Evolutionary conservation across 1,140 invertebrate genomes (phyloP).

Genomic region (Drosophila truncata): DNA sequence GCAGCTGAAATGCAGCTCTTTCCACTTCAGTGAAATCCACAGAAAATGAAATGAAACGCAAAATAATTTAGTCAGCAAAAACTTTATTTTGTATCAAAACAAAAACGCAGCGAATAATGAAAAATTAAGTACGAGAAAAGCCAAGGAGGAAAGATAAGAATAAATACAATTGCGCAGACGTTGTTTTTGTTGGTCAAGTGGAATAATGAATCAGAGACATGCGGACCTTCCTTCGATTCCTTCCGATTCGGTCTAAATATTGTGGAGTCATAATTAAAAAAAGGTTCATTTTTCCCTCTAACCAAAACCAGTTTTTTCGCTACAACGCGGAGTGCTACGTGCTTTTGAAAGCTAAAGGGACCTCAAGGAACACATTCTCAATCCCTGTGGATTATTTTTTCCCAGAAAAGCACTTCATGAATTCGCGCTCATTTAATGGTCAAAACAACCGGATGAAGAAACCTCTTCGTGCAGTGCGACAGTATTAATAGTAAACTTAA

Average conservation of each 20-base stretch:
- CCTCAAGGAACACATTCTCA: not conserved
- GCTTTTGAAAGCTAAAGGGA: not conserved
- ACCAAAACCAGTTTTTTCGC: conserved; percentile 15
- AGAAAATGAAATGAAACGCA: conserved; percentile 1
- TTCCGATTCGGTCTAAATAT: not conserved
- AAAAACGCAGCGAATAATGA: conserved; percentile 22
- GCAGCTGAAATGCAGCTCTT: conserved; percentile 1
- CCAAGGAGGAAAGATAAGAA: conserved; percentile 14
- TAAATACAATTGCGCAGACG: conserved; percentile 10
- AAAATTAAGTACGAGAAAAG: conserved; percentile 12
- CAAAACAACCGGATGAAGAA: not conserved
- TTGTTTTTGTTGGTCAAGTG: not conserved
- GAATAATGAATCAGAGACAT: not conserved
- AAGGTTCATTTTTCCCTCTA: not conserved
- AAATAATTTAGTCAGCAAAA: conserved; percentile 35
- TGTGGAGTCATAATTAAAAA: not conserved
- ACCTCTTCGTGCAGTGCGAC: not conserved
- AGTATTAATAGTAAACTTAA: not conserved
- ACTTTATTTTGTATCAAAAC: conserved; percentile 49
- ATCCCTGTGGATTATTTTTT: not conserved
- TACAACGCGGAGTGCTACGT: not conserved
- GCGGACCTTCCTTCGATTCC: not conserved
- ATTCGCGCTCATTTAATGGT: no score
- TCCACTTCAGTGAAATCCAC: conserved; percentile 12
- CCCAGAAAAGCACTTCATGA: not conserved